Evolutionary conservation across 2,888 invertebrate genomes (phyloP).

Genomic region (Athetis lepigone): DNA sequence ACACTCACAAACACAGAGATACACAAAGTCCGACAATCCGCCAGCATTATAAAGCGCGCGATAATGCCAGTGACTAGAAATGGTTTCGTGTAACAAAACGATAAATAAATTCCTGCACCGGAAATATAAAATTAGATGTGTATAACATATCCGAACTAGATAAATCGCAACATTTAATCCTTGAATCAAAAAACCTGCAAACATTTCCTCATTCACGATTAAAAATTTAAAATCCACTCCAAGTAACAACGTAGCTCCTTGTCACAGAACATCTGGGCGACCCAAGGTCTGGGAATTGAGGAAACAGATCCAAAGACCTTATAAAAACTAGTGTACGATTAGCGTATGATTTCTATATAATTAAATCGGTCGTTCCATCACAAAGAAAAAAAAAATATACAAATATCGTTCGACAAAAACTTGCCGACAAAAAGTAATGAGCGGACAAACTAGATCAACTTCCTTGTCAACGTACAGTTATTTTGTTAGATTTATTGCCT

Average conservation of each 20-base stretch:
- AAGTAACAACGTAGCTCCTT: conserved; percentile 72
- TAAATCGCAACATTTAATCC: conserved; percentile 59
- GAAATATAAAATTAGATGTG: conserved; percentile 10
- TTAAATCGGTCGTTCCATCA: conserved; percentile 74
- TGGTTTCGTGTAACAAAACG: neutral
- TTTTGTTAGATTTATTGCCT: conserved; percentile 68
- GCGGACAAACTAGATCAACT: conserved; percentile 78
- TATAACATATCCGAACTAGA: conserved; percentile 43
- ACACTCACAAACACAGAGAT: no score
- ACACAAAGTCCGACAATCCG: no score
- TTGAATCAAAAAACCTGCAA: conserved; percentile 65
- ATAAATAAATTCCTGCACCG: neutral
- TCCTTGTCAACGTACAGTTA: conserved; percentile 81
- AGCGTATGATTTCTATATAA: conserved; percentile 81
- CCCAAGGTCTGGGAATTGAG: conserved; percentile 85
- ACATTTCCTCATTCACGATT: conserved; percentile 67
- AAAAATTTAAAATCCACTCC: conserved; percentile 68
- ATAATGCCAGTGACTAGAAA: no score
- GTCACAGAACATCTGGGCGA: conserved; percentile 81
- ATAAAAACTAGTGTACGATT: conserved; percentile 75
- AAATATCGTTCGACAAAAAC: conserved; percentile 73
- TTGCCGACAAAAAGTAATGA: conserved; percentile 71
- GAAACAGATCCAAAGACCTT: conserved; percentile 77
- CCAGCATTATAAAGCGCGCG: no score
- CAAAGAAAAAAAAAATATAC: conserved; percentile 74